Evolutionary conservation across 1,140 invertebrate species (phyloP).

Genomic region (Heliconius eleuchia): DNA sequence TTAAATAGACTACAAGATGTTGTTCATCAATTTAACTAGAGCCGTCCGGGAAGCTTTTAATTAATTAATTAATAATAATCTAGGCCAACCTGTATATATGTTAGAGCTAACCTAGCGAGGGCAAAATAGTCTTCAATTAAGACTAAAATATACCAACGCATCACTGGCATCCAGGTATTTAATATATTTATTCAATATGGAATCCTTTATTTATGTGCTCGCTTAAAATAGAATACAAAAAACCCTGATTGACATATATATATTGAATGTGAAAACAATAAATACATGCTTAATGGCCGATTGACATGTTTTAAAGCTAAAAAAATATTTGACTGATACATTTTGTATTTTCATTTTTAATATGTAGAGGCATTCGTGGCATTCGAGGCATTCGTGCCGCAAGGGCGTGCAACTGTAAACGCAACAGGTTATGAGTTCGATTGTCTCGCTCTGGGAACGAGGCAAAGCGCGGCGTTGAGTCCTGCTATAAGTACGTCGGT

Average conservation of each 20-base stretch:
- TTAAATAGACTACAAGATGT: not conserved
- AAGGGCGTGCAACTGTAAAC: no score
- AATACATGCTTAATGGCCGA: not conserved
- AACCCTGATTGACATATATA: not conserved
- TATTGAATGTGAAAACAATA: not conserved
- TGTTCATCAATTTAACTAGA: not conserved
- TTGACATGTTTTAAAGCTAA: no score
- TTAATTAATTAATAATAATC: constrained; percentile 6
- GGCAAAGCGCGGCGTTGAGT: no score
- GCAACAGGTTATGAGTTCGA: no score
- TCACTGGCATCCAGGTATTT: not conserved
- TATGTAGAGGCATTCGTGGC: no score
- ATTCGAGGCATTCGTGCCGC: no score
- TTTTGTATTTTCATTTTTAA: no score
- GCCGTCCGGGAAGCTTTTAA: not conserved
- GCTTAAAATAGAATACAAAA: not conserved
- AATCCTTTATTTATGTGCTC: not conserved
- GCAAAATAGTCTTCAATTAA: constrained; percentile 9
- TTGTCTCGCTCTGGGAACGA: no score
- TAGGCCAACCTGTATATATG: not conserved
- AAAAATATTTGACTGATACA: no score
- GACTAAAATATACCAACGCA: not conserved
- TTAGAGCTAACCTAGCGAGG: not conserved
- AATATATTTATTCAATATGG: not conserved
- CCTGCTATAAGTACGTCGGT: no score